These are phyloP conservation scores for Picus viridis DNA, from an alignment of 2,797 vertebrate genomes.

Conservation along the genomic window DNA sequence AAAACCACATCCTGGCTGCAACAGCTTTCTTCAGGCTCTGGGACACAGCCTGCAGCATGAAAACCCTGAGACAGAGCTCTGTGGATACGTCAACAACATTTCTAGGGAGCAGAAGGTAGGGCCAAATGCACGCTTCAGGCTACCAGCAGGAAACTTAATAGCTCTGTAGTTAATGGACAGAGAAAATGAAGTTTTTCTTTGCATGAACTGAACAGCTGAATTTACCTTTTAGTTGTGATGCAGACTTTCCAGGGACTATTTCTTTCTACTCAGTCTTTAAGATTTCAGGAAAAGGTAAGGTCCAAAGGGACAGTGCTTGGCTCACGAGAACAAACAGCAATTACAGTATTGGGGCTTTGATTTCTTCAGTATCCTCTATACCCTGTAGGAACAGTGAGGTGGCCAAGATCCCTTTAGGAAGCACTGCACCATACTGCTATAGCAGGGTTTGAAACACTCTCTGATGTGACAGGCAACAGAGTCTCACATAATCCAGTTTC, in stretches of 20 bases:
- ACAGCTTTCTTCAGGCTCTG: neutral
- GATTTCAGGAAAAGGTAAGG: neutral
- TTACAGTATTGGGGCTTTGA: neutral
- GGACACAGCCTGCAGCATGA: neutral
- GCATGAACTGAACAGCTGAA: neutral
- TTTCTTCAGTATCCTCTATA: neutral
- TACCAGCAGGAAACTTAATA: neutral
- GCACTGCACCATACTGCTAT: neutral
- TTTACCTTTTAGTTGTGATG: neutral
- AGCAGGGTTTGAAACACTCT: neutral
- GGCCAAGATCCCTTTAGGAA: neutral
- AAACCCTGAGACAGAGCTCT: neutral
- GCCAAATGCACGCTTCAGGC: neutral
- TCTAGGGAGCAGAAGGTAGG: neutral
- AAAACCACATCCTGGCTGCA: neutral
- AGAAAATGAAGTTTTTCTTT: neutral
- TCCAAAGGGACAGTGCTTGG: neutral
- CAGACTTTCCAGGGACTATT: neutral
- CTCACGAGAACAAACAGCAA: neutral
- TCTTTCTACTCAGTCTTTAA: neutral
- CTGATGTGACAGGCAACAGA: neutral
- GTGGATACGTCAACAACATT: accelerated
- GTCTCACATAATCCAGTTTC: neutral
- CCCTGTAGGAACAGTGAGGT: neutral
- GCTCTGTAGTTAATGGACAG: neutral